Evolutionary conservation across 2,888 invertebrate species (phyloP).

Genomic region (Sinentomon sp.): DNA sequence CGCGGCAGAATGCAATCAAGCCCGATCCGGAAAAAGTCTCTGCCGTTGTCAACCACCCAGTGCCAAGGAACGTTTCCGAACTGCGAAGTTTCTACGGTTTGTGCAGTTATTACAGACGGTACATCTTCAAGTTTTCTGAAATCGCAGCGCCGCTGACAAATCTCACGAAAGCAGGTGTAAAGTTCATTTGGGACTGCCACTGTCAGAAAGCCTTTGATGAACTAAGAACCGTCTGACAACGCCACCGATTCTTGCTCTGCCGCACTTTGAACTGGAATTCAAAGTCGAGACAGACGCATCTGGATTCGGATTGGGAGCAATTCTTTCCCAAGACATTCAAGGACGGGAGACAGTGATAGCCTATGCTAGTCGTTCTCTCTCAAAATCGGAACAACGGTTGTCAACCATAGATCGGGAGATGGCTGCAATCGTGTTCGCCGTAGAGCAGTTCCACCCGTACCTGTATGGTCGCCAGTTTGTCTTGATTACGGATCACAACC

Average conservation of each 20-base stretch:
- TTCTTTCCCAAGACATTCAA: conserved; percentile 3
- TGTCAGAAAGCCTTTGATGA: conserved; percentile 10
- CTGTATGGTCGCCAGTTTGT: no score
- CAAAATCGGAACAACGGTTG: no score
- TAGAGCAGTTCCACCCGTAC: no score
- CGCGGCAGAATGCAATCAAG: no score
- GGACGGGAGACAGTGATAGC: conserved; percentile 6
- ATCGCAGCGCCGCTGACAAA: conserved; percentile 12
- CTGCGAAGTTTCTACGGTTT: conserved; percentile 11
- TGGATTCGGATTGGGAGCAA: conserved; percentile 5
- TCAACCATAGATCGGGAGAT: no score
- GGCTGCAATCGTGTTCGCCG: no score
- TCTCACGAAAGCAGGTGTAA: conserved; percentile 2
- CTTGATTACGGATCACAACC: no score
- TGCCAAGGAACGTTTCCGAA: conserved; percentile 8
- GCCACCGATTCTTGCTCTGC: conserved; percentile 7
- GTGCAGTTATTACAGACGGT: conserved; percentile 13
- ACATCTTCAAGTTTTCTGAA: conserved; percentile 12
- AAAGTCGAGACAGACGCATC: conserved; percentile 7
- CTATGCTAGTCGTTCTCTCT: conserved; percentile 3
- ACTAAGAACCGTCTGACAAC: conserved; percentile 4
- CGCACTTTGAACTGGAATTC: conserved; percentile 5
- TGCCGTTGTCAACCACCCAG: conserved; percentile 11
- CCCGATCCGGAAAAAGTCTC: conserved; percentile 11
- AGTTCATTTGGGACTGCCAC: conserved; percentile 8